These are phyloP conservation scores for Tetanocera ferruginea DNA, from an alignment of 2,888 invertebrate species.

Conservation along the genomic window DNA sequence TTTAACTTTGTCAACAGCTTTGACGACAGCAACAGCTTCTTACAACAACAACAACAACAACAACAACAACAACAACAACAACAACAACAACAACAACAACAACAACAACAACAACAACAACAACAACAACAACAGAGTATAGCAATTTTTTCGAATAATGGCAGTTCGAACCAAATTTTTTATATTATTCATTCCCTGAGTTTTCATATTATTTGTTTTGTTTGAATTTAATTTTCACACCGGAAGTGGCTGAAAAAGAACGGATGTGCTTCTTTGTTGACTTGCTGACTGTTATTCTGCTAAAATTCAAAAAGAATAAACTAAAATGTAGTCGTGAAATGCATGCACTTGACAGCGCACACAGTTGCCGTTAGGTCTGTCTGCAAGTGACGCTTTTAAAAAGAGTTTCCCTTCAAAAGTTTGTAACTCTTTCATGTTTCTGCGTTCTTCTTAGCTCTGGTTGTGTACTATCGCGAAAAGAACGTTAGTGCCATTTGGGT, in stretches of 20 bases:
- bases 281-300: background rate
- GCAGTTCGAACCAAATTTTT: background rate
- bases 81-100: background rate
- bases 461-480: background rate
- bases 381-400: no score
- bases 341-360: no score
- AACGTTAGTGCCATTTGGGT: background rate
- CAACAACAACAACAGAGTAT: background rate
- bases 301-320: background rate
- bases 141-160: background rate
- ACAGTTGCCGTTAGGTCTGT: no score
- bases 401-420: background rate
- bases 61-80: background rate
- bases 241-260: constrained; percentile 10
- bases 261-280: background rate
- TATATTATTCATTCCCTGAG: background rate
- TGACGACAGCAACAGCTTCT: background rate
- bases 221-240: background rate
- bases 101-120: background rate
- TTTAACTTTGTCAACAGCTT: background rate
- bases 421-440: background rate
- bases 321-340: background rate
- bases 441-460: background rate
- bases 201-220: background rate
- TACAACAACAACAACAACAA: constrained; percentile 1